These are phyloP conservation scores for Protosalanx chinensis DNA, from an alignment of 2,797 vertebrate genomes.

Conservation along the genomic window DNA sequence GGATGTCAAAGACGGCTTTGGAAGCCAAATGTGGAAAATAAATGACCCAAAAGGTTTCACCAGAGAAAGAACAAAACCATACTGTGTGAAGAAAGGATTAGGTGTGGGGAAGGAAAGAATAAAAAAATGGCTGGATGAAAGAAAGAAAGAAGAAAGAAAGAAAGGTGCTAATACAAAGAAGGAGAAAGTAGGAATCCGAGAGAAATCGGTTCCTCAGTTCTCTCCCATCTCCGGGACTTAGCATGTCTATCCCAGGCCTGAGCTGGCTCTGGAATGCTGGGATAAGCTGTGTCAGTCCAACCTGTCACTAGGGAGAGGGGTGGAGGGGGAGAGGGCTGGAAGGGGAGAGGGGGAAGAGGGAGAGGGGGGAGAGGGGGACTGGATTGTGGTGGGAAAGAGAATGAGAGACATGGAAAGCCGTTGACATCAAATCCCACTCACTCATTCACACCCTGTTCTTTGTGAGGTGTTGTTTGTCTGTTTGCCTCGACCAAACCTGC, in stretches of 20 bases:
- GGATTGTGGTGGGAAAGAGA: not conserved
- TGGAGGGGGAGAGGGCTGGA: no score
- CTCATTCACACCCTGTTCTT: no score
- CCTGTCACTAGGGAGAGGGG: slow-evolving; percentile 41
- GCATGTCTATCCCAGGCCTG: slow-evolving; percentile 51
- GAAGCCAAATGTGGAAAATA: slow-evolving; percentile 2
- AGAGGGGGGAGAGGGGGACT: not conserved
- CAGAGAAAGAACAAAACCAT: not conserved
- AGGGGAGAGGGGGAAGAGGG: not conserved
- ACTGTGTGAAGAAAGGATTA: slow-evolving; percentile 30
- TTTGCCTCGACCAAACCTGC: no score
- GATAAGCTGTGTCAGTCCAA: slow-evolving; percentile 61
- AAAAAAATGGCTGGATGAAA: slow-evolving; percentile 43
- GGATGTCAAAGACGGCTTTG: slow-evolving; percentile 41
- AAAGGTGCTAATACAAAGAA: slow-evolving; percentile 40
- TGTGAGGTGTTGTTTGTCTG: no score
- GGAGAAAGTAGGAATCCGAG: slow-evolving; percentile 26
- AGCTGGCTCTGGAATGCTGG: slow-evolving; percentile 57
- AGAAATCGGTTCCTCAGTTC: slow-evolving; percentile 27
- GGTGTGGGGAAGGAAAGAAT: slow-evolving; percentile 43
- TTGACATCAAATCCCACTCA: no score
- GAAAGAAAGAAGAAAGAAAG: slow-evolving; percentile 20
- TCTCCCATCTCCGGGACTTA: slow-evolving; percentile 54
- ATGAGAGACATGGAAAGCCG: slow-evolving; percentile 7
- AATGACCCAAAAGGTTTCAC: no score